Evolutionary conservation across 1,140 invertebrate species (phyloP).

Genomic region (Drosophila mayri): DNA sequence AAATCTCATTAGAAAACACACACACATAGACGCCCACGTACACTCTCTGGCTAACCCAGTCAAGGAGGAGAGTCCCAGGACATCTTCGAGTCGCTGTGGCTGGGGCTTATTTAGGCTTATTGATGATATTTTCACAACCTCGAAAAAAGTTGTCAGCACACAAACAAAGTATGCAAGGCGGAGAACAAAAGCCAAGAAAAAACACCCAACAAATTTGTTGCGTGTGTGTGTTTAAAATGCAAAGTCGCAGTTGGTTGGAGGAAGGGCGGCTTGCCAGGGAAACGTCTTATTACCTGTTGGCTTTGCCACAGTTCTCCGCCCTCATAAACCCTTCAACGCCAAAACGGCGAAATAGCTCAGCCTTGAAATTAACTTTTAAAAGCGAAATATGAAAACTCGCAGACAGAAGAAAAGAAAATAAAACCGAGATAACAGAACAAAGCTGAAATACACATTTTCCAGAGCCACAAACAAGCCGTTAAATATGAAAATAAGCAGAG

Average conservation of each 20-base stretch:
- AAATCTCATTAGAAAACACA: constrained; percentile 55
- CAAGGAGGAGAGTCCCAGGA: constrained; percentile 46
- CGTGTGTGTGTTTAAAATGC: constrained; percentile 67
- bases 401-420: constrained; percentile 4
- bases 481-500: constrained; percentile 66
- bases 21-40: constrained; percentile 20
- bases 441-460: constrained; percentile 31
- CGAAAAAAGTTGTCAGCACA: constrained; percentile 19
- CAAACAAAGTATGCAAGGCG: neutral
- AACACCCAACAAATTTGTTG: constrained; percentile 49
- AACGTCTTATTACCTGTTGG: constrained; percentile 41
- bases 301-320: constrained; percentile 52
- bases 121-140: constrained; percentile 67
- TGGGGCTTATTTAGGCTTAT: constrained; percentile 74
- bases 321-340: constrained; percentile 66
- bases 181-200: constrained; percentile 16
- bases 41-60: constrained; percentile 43
- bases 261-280: neutral
- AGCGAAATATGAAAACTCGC: constrained; percentile 60
- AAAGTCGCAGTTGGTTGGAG: constrained; percentile 42
- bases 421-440: constrained; percentile 34
- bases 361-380: constrained; percentile 82
- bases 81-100: constrained; percentile 50
- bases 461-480: constrained; percentile 63
- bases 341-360: constrained; percentile 63